phyloP scores from a whole-genome alignment of 1,140 invertebrate species.

The Doryteuthis pealeii region DNA sequence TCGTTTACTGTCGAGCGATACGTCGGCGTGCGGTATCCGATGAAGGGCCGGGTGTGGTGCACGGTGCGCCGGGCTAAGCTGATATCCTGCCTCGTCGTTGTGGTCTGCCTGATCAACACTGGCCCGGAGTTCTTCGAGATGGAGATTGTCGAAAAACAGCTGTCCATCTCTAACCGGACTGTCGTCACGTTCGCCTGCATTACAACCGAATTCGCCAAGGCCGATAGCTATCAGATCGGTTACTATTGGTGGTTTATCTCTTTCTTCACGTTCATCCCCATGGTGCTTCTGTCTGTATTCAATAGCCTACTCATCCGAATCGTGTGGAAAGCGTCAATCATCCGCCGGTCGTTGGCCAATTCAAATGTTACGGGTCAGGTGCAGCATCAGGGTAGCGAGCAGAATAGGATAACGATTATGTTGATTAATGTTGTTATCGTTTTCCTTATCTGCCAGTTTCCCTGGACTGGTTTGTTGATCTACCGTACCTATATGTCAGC shows the following conservation, averaged over 20 bases:
- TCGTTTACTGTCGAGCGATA: slow-evolving; percentile 78
- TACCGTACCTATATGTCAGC: slow-evolving; percentile 34
- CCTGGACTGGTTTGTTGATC: slow-evolving; percentile 64
- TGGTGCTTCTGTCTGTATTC: slow-evolving; percentile 70
- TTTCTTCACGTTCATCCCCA: slow-evolving; percentile 70
- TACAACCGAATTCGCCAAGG: slow-evolving; percentile 49
- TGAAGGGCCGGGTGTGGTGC: slow-evolving; percentile 72
- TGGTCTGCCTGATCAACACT: slow-evolving; percentile 38
- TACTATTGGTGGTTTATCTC: slow-evolving; percentile 72
- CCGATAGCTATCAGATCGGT: slow-evolving; percentile 66
- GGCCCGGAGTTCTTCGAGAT: slow-evolving; percentile 46
- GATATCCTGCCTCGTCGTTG: slow-evolving; percentile 28
- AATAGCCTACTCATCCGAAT: slow-evolving; percentile 73
- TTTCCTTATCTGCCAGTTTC: slow-evolving; percentile 74
- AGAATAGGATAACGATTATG: slow-evolving; percentile 70
- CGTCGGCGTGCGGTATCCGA: slow-evolving; percentile 76
- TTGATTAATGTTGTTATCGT: slow-evolving; percentile 75
- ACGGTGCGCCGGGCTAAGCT: slow-evolving; percentile 62
- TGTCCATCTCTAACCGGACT: background rate
- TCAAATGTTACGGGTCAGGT: slow-evolving; percentile 29
- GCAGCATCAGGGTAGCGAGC: slow-evolving; percentile 37
- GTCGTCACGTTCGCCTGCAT: slow-evolving; percentile 27
- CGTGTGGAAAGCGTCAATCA: slow-evolving; percentile 66
- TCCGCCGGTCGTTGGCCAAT: slow-evolving; percentile 64
- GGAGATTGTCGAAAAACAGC: slow-evolving; percentile 23